These are phyloP conservation scores for Plagodis pulveraria DNA, from an alignment of 2,888 invertebrate species.

Conservation along the genomic window DNA sequence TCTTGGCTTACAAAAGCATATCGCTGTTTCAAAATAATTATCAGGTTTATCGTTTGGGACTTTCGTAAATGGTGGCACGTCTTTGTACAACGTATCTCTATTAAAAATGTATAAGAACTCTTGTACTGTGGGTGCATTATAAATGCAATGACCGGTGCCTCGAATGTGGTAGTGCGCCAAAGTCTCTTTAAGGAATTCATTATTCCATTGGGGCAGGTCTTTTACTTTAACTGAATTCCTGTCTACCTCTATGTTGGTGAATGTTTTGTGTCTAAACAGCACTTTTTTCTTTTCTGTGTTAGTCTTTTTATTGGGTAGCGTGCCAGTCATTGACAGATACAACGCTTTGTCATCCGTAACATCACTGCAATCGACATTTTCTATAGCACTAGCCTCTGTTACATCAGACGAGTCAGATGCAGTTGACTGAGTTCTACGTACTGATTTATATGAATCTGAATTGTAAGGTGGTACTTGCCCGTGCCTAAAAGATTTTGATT, in stretches of 20 bases:
- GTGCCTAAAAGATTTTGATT: conserved; percentile 76
- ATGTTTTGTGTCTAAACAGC: conserved; percentile 78
- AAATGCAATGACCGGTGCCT: conserved; percentile 79
- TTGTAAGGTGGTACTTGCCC: conserved; percentile 49
- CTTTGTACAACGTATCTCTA: conserved; percentile 69
- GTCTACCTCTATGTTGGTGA: conserved; percentile 77
- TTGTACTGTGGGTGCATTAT: conserved; percentile 71
- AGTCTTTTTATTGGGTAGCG: conserved; percentile 69
- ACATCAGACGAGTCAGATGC: conserved; percentile 68
- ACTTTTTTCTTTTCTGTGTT: conserved; percentile 65
- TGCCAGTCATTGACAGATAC: conserved; percentile 74
- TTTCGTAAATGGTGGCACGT: conserved; percentile 65
- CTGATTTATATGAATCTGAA: conserved; percentile 52
- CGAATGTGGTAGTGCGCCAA: conserved; percentile 75
- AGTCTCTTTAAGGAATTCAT: conserved; percentile 70
- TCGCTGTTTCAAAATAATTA: conserved; percentile 77
- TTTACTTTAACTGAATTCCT: conserved; percentile 64
- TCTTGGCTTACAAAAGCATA: conserved; percentile 76
- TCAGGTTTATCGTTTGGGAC: conserved; percentile 63
- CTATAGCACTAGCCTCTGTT: conserved; percentile 76
- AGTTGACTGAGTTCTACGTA: conserved; percentile 64
- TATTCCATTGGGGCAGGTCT: conserved; percentile 66
- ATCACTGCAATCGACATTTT: conserved; percentile 78
- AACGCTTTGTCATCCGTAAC: conserved; percentile 53
- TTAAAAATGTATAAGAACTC: conserved; percentile 80